phyloP scores from a whole-genome alignment of 2,113 vertebrate genomes.

The Thoracochromis brauschi region DNA sequence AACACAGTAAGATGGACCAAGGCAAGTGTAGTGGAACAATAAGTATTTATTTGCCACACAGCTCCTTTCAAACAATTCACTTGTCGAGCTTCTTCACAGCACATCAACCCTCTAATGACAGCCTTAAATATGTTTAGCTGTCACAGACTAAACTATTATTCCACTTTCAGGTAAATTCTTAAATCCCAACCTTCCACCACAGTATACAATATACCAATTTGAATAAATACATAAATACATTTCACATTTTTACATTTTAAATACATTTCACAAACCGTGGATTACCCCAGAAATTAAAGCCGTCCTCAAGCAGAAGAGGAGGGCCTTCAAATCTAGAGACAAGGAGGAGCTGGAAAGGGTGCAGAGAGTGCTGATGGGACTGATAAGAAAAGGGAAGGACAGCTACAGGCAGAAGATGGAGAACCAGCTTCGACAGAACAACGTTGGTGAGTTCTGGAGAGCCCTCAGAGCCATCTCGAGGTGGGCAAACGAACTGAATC shows the following conservation, averaged over 20 bases:
- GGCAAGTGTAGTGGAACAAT: background rate
- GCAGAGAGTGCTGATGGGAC: background rate
- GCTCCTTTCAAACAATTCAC: background rate
- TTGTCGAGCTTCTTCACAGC: background rate
- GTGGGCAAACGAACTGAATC: background rate
- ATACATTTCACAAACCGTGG: background rate
- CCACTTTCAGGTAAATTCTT: background rate
- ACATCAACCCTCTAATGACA: background rate
- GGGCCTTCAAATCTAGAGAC: background rate
- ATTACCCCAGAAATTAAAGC: background rate
- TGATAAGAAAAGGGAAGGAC: background rate
- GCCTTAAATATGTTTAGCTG: background rate
- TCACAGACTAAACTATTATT: background rate
- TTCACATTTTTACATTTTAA: background rate
- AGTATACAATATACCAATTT: background rate
- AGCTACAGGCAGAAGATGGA: background rate
- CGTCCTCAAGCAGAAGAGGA: background rate
- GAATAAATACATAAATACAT: background rate
- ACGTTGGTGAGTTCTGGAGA: background rate
- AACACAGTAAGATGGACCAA: background rate
- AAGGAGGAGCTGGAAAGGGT: background rate
- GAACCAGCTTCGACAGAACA: background rate
- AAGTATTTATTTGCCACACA: background rate
- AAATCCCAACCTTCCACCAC: background rate
- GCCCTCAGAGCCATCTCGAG: background rate